Evolutionary conservation across 92 coral and sea anemone genomes (phyloP).

Genomic region (Bergia puertoricense): DNA sequence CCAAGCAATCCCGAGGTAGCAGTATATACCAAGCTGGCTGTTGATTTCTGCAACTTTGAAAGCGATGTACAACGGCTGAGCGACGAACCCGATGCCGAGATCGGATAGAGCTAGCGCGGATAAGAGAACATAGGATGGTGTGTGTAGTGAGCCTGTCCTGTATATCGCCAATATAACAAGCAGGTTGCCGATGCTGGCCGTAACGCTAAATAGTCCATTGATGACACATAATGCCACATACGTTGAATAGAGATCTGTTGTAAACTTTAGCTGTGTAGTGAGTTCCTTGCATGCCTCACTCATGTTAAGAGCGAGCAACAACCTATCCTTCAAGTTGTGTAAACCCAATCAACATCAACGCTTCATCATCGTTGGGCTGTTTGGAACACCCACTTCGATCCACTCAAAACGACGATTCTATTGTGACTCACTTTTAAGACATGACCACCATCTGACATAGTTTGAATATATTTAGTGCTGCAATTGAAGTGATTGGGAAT

Average conservation of each 20-base stretch:
- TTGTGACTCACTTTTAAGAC: too few species aligned
- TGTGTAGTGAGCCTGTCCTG: slow-evolving; percentile 17
- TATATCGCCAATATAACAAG: slow-evolving; percentile 23
- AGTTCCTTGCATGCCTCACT: slow-evolving; percentile 6
- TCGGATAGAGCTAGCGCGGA: slow-evolving; percentile 36
- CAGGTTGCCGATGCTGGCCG: slow-evolving; percentile 19
- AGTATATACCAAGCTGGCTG: neutral
- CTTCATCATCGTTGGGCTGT: neutral
- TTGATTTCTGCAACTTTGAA: slow-evolving; percentile 27
- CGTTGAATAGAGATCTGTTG: slow-evolving; percentile 32
- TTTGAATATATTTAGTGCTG: neutral
- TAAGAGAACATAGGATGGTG: slow-evolving; percentile 30
- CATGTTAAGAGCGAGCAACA: neutral
- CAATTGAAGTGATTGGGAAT: neutral
- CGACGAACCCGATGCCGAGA: slow-evolving; percentile 10
- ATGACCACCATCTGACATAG: neutral
- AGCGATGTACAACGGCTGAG: slow-evolving; percentile 36
- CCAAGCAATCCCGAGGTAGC: slow-evolving; percentile 24
- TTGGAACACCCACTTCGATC: neutral
- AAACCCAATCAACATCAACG: neutral
- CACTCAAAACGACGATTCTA: too few species aligned
- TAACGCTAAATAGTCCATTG: slow-evolving; percentile 23
- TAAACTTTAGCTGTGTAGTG: slow-evolving; percentile 22
- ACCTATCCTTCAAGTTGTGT: too few species aligned
- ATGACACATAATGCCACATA: slow-evolving; percentile 22